phyloP scores from a whole-genome alignment of 1,140 invertebrate species.

The Dinoponera quadriceps region DNA sequence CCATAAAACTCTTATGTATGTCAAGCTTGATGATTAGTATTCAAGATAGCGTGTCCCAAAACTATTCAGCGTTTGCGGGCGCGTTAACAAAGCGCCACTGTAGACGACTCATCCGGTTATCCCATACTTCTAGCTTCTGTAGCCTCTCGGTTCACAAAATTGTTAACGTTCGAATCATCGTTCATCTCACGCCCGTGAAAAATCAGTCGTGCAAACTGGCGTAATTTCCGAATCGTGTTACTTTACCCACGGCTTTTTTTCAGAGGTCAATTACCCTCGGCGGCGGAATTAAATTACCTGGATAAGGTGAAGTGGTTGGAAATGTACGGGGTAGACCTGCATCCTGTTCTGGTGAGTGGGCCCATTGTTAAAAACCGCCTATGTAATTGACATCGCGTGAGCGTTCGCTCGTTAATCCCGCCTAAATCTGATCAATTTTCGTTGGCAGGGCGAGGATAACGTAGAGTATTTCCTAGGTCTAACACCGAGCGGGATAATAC shows the following conservation, averaged over 20 bases:
- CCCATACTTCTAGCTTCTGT: background rate
- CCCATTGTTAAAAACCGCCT: background rate
- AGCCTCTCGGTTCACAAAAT: background rate
- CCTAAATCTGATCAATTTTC: conserved; percentile 65
- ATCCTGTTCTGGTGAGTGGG: conserved; percentile 90
- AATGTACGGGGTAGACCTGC: conserved; percentile 94
- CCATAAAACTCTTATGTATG: conserved; percentile 94
- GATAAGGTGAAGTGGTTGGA: conserved; percentile 94
- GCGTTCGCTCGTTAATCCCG: conserved; percentile 1
- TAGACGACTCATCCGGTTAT: conserved; percentile 4
- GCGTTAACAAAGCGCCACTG: background rate
- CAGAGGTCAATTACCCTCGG: conserved; percentile 90
- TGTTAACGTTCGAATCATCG: background rate
- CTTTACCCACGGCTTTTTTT: conserved; percentile 68
- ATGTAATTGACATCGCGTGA: background rate
- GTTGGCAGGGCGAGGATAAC: conserved; percentile 96
- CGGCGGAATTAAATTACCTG: conserved; percentile 91
- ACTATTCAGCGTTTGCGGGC: background rate
- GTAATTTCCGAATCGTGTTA: conserved; percentile 10
- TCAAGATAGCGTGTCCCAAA: conserved; percentile 15
- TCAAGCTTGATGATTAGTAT: conserved; percentile 19
- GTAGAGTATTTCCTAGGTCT: conserved; percentile 98
- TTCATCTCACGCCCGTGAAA: background rate
- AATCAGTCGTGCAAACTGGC: background rate
- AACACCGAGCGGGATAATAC: conserved; percentile 98